Evolutionary conservation across 2,113 vertebrate species (phyloP), one percentile per base, ranked within the genome.

Genomic region (Panurus biarmicus): DNA sequence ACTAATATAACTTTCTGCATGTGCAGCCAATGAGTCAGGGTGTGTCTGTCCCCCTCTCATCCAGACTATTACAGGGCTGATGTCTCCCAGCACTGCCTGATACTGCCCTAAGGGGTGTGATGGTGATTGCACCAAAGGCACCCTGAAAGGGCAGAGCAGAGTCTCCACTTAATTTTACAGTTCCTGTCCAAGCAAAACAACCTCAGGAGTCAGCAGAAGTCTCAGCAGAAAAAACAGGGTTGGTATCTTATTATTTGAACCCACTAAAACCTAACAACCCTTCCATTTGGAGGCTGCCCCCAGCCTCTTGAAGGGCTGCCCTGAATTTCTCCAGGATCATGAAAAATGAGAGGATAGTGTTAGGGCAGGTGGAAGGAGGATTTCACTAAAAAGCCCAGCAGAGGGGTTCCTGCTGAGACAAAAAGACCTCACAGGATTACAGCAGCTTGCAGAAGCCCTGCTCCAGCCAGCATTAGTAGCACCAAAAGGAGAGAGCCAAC

Each of bases 11-110:
- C 29, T 42, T 66, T 76, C 80, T 71, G 38, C 64, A 80, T 88
- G 60, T 95, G 56, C 72, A 92, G 71, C 85, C 79, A 58, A 2
- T 96, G 94, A 96, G 47, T 95, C 92, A 95, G 79, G 47, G 71
- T 90, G 26, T 3, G 2, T 56, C 67, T 70, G 33, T 71, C 35
- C 92, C 74, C 75, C 44, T 91, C 33, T 92, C 9, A 3, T 36
- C 47, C 0, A 0, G 26, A 29, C 82, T 94, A 77, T 96, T 90
- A 88, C 35, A 95, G 48, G 69, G 51, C 29, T 92, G 70, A 69
- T 90, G 48, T 69, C 33, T 78, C 78, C 44, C 66, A 75, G 82
- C 31, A 12, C 61, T 78, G 70, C 65, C 67, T 94, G 67, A 42
- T 53, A 21, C 76, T 87, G 35, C 96, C 88, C 72, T 31, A 33